Evolutionary conservation across 2,797 vertebrate species (phyloP), one percentile per base, ranked within the genome.

Genomic region (Oryzias dopingdopingensis): DNA sequence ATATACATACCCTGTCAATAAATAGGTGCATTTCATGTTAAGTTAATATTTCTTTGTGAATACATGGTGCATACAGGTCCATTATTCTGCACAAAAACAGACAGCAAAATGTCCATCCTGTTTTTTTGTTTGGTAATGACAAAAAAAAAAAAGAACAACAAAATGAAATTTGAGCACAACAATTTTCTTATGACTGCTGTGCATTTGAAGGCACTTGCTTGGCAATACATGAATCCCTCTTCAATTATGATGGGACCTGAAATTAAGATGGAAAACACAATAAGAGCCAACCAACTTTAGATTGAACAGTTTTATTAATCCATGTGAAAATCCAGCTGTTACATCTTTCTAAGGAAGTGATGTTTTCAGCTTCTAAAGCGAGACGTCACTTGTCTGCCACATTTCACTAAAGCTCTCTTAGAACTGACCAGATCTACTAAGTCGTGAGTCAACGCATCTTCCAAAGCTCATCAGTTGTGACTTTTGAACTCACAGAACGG

Each of bases 171-270:
- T 63, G 69, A 74, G 83, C 71, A 83, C 71, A 84, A 82, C 40
- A 80, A 85, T 70, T 66, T 73, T 84, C 54, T 56, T 51, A 72
- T 84, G 80, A 83, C 76, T 80, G 81, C 65, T 84, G 85, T 83
- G 82, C 83, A 80, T 89, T 81, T 80, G 83, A 93, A 92, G 92
- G 92, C 91, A 93, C 92, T 91, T 92, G 84, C 90, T 89, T 82
- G 86, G 88, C 78, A 86, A 88, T 81, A 74, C 82, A 64, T 73
- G 52, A 76, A 86, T 85, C 84, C 80, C 69, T 88, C 90, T 82
- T 88, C 75, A 55, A 59, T 74, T 63, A 52, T 71, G 68, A 57
- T 64, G 56, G 52, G 42, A 80, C 81, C 92, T 92, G 81, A 43
- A 80, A 84, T 42, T 18, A 54, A 62, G 62, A 26, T 14, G 67